Conservation (phyloP, 2,888 invertebrate genomes). For the Patella pellucida region DNA sequence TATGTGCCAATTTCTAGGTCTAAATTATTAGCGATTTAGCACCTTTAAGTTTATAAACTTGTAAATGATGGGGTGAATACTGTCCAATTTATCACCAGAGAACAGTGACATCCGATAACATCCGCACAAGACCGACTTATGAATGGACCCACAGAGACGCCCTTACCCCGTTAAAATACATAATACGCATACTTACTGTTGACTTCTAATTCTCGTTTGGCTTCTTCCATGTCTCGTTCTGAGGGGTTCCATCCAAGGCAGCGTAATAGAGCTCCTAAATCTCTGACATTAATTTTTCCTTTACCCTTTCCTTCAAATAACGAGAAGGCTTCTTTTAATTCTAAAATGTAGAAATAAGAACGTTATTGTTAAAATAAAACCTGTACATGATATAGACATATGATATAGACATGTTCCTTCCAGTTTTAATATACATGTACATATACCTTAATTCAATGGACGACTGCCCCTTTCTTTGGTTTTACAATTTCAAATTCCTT, state of each 20-base stretch:
- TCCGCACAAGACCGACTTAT: no score
- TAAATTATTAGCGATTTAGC: no score
- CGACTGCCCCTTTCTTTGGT: background rate
- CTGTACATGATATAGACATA: background rate
- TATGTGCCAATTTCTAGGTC: no score
- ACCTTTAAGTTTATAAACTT: no score
- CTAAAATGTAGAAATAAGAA: conserved; percentile 37
- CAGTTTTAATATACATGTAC: no score
- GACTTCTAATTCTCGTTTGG: conserved; percentile 59
- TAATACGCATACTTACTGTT: conserved; percentile 29
- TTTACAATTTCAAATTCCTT: no score
- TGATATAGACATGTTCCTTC: background rate
- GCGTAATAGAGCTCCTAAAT: conserved; percentile 56
- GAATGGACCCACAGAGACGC: no score
- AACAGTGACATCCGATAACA: no score
- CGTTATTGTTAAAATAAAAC: background rate
- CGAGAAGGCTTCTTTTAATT: conserved; percentile 56
- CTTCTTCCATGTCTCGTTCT: conserved; percentile 61
- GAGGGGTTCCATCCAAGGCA: conserved; percentile 64
- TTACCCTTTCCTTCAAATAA: conserved; percentile 61
- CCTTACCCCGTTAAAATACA: no score
- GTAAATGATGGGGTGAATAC: no score
- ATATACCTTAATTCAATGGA: background rate
- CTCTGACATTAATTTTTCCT: conserved; percentile 55
- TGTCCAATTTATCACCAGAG: no score